phyloP scores from a whole-genome alignment of 2,888 invertebrate species.

The Dryocosmus kuriphilus region DNA sequence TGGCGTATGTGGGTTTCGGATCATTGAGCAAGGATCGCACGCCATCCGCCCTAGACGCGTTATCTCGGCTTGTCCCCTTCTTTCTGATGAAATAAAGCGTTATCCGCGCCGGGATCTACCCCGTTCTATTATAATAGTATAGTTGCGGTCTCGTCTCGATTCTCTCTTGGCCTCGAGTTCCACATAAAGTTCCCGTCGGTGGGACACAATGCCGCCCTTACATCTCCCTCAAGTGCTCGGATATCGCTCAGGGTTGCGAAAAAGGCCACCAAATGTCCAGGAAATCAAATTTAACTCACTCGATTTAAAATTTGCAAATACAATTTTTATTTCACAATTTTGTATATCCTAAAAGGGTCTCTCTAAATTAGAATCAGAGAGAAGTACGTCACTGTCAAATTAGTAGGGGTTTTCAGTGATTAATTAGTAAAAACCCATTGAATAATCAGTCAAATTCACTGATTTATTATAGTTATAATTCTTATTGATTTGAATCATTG shows the following conservation, averaged over 20 bases:
- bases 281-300: constrained; percentile 6
- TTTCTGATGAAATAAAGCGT: constrained; percentile 75
- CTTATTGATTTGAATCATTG: no score
- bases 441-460: no score
- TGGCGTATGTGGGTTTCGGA: constrained; percentile 55
- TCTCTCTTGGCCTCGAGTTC: constrained; percentile 58
- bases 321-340: neutral
- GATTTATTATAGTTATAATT: no score
- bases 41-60: constrained; percentile 56
- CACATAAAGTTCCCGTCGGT: constrained; percentile 63
- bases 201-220: constrained; percentile 70
- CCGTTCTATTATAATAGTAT: constrained; percentile 54
- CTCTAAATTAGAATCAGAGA: no score
- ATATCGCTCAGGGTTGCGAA: constrained; percentile 45
- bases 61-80: constrained; percentile 74
- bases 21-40: constrained; percentile 53
- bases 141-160: constrained; percentile 67
- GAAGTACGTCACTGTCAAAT: no score
- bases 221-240: constrained; percentile 66
- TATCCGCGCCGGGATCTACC: constrained; percentile 75
- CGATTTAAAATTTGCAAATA: neutral
- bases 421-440: no score
- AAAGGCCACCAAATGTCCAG: constrained; percentile 13
- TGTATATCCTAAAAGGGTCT: no score
- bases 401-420: no score